Evolutionary conservation across 2,888 invertebrate species (phyloP), one percentile per base, ranked within the genome.

Genomic region (Rhodophaea formosa): DNA sequence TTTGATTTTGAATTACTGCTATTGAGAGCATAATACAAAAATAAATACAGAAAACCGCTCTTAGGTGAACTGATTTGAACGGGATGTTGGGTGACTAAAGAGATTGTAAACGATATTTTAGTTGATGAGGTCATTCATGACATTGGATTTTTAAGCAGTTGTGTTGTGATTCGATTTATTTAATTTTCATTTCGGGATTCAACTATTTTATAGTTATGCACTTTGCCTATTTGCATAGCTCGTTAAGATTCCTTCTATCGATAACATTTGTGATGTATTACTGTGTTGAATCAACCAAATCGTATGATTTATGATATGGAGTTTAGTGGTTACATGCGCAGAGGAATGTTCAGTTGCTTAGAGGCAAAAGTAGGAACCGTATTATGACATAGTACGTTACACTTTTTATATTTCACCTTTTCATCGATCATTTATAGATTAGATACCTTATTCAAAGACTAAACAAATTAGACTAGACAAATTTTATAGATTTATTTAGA

Each of bases 261-360:
- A 51, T 51, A 39, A 35, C 51, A 17, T 35, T 51, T 12, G 7
- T 51, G 32, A 51, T 51, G 17, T 35, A 55, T 54, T 54, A 44
- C 15, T 35, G 35, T 44, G 17, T 55, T 15, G 32, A 55, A 32
- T 45, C 45, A 35, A 46, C 45, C 46, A 35, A 45, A 55, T 55
- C 54, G 54, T 55, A 32, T 45, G 54, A 55, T 55, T 51, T 46
- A 45, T 45, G 45, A 55, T 55, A 46, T 7, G 7, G 7, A 17
- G 45, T 10, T 44, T 54, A 53, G 29, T 54, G 15, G 29, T 54
- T 46, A 29, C 17, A 29, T 30, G 30, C 16, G 17, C n/a, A n/a
- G n/a, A 45, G 45, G 23, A 23, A 23, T 3, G 2, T 23, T 23
- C 2, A 2, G 5, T 23, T 5, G n/a, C 12, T 10, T 3, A 12